phyloP scores from a whole-genome alignment of 2,888 invertebrate genomes.

The Cheilosia variabilis region DNA sequence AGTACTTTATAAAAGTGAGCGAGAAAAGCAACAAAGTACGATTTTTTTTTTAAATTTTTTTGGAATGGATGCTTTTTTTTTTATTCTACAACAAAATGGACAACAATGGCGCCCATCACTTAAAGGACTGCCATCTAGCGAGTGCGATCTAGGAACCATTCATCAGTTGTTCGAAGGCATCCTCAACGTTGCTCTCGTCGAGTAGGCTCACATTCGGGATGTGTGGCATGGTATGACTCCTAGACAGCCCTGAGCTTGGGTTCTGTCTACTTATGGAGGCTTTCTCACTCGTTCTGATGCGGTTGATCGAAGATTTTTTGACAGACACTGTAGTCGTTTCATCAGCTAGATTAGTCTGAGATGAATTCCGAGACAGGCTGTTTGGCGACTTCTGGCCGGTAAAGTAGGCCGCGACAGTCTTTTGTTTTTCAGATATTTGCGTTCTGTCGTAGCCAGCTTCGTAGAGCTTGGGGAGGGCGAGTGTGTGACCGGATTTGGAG shows the following conservation, averaged over 20 bases:
- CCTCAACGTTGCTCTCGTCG: conserved; percentile 93
- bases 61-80: conserved; percentile 67
- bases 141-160: conserved; percentile 83
- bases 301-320: conserved; percentile 82
- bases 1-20: conserved; percentile 32
- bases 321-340: conserved; percentile 64
- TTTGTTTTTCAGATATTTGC: conserved; percentile 88
- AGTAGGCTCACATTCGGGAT: conserved; percentile 87
- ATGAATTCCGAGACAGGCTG: conserved; percentile 78
- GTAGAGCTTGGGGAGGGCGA: conserved; percentile 90
- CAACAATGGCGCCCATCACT: conserved; percentile 29
- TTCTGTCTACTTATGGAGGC: conserved; percentile 83
- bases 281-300: conserved; percentile 85
- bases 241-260: conserved; percentile 86
- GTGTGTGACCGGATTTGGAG: conserved; percentile 90
- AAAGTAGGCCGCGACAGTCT: conserved; percentile 90
- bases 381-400: conserved; percentile 84
- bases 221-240: conserved; percentile 91
- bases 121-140: not conserved
- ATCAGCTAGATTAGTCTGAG: conserved; percentile 76
- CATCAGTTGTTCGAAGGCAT: conserved; percentile 94
- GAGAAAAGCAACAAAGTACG: conserved; percentile 57
- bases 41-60: conserved; percentile 38
- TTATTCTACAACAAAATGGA: conserved; percentile 51
- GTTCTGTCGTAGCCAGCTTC: conserved; percentile 90